phyloP scores from a whole-genome alignment of 1,140 invertebrate species.

The Eulimnadia texana region DNA sequence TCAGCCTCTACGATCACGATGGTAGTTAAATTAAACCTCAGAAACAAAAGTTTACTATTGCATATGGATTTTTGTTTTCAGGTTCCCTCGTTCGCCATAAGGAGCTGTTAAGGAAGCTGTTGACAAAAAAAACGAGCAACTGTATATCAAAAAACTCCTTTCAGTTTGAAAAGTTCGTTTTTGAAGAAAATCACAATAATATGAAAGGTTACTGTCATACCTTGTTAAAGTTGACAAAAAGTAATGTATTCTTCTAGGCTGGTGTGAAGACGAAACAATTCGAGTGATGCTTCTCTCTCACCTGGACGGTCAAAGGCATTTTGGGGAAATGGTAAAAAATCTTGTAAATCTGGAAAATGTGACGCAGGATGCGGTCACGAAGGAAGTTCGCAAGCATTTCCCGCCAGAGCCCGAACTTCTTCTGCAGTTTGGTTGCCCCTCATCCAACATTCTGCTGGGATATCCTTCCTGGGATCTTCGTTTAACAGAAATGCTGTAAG shows the following conservation, averaged over 20 bases:
- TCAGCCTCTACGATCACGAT: constrained; percentile 9
- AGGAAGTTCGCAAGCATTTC: background rate
- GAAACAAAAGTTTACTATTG: background rate
- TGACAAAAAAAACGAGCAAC: background rate
- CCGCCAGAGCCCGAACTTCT: constrained; percentile 11
- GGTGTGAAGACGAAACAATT: background rate
- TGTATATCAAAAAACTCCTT: background rate
- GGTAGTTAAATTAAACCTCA: background rate
- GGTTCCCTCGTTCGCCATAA: background rate
- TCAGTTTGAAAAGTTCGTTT: background rate
- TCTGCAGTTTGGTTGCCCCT: constrained; percentile 8
- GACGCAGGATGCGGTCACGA: background rate
- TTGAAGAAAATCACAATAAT: background rate
- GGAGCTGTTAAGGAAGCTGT: background rate
- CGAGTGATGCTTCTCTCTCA: background rate
- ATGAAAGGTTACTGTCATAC: background rate
- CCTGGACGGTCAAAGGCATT: background rate
- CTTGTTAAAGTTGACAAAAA: background rate
- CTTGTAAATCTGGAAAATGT: background rate
- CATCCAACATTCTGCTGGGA: constrained; percentile 5
- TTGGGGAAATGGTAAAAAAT: background rate
- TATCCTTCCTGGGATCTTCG: constrained; percentile 13
- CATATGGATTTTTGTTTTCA: background rate
- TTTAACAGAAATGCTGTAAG: constrained; percentile 14
- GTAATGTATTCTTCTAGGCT: background rate